A percentile compares a stretch with the other conserved stretches of the same genome.
These are phyloP conservation scores for Amniataba percoides DNA, from an alignment of 2,797 vertebrate species.

Conservation along the genomic window DNA sequence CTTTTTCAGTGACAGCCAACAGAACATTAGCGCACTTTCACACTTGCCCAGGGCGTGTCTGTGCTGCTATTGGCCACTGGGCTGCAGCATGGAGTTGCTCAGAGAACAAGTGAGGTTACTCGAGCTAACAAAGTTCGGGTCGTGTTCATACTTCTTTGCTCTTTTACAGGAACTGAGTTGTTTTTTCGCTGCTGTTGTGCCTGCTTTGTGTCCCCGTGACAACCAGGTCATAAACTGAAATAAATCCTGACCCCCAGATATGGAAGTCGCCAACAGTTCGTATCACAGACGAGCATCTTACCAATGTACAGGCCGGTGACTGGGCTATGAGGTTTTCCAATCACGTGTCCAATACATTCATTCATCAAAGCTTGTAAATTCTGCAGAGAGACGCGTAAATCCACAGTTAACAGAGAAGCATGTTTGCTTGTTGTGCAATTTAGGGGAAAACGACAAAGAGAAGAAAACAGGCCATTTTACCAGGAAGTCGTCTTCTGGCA, in stretches of 20 bases:
- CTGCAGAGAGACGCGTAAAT: constrained; percentile 77
- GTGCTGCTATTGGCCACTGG: constrained; percentile 15
- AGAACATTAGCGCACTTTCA: constrained; percentile 2
- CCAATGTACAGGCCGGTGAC: constrained; percentile 95
- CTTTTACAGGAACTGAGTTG: background rate
- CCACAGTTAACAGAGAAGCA: background rate
- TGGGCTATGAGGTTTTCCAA: constrained; percentile 98
- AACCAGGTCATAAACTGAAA: constrained; percentile 21
- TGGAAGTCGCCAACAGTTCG: background rate
- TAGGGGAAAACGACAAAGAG: background rate
- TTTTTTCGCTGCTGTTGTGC: constrained; percentile 1
- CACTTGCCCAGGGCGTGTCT: background rate
- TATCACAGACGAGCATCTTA: constrained; percentile 79
- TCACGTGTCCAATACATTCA: constrained; percentile 98
- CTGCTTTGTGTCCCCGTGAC: constrained; percentile 17
- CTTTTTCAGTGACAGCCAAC: background rate
- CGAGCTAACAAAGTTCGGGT: background rate
- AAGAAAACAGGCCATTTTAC: constrained; percentile 79
- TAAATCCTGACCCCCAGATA: constrained; percentile 8
- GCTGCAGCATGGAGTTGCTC: background rate
- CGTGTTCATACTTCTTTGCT: no score
- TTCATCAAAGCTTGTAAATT: constrained; percentile 98
- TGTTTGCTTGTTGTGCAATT: background rate
- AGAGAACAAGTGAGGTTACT: background rate
- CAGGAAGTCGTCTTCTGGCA: constrained; percentile 99